Conservation (phyloP, 2,113 vertebrate species). For the Lepus americanus region DNA sequence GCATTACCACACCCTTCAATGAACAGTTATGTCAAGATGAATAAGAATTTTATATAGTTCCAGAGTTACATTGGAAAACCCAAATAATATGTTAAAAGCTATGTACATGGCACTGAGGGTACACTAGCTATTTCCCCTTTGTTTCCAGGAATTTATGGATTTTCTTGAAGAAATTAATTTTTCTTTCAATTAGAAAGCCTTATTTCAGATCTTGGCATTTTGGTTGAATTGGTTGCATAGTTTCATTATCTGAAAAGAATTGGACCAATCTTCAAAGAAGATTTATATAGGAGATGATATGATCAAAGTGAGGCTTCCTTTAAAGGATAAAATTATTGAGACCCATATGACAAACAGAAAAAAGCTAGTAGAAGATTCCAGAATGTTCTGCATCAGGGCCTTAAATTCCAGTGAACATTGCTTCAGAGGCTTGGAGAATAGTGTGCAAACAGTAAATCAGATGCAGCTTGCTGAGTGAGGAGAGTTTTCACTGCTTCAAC, state of each 20-base stretch:
- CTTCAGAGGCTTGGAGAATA: neutral
- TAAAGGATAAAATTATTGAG: neutral
- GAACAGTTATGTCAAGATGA: neutral
- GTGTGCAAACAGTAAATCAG: neutral
- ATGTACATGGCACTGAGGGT: neutral
- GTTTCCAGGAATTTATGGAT: neutral
- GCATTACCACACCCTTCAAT: neutral
- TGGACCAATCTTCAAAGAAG: neutral
- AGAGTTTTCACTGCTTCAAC: neutral
- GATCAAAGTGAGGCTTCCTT: neutral
- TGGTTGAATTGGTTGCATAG: neutral
- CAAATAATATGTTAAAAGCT: neutral
- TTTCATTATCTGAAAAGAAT: constrained; percentile 39
- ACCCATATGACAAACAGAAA: neutral
- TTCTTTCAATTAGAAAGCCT: neutral
- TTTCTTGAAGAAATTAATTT: constrained; percentile 28
- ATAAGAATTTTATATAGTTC: neutral
- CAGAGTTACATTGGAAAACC: neutral
- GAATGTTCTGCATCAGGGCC: neutral
- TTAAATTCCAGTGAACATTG: neutral
- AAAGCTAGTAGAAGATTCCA: neutral
- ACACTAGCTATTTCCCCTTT: neutral
- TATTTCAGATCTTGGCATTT: neutral
- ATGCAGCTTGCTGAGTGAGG: neutral
- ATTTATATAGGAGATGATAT: neutral